phyloP scores from a whole-genome alignment of 1,140 invertebrate genomes.

The Aphidius gifuensis region DNA sequence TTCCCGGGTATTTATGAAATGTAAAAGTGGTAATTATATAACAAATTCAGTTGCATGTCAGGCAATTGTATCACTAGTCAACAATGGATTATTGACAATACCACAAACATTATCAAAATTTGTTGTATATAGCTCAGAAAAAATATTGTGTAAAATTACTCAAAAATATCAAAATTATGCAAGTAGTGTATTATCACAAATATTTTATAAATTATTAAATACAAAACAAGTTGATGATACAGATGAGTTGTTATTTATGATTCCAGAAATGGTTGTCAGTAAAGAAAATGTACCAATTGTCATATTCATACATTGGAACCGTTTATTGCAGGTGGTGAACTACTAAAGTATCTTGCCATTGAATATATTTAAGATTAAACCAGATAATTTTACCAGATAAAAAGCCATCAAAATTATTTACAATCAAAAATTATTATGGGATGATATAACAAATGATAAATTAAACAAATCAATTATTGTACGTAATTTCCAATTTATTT shows the following conservation, averaged over 20 bases:
- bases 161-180: slow-evolving; percentile 47
- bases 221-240: too few species aligned
- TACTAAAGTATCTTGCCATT: slow-evolving; percentile 55
- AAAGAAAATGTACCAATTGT: slow-evolving; percentile 60
- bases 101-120: slow-evolving; percentile 60
- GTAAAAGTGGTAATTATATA: too few species aligned
- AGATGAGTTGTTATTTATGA: too few species aligned
- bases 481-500: slow-evolving; percentile 37
- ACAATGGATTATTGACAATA: slow-evolving; percentile 58
- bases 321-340: slow-evolving; percentile 41
- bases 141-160: slow-evolving; percentile 46
- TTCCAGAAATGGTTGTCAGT: slow-evolving; percentile 48
- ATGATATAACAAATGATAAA: slow-evolving; percentile 56
- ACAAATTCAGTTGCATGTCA: slow-evolving; percentile 61
- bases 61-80: slow-evolving; percentile 60
- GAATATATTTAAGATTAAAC: slow-evolving; percentile 50
- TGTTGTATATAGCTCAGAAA: slow-evolving; percentile 55
- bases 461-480: slow-evolving; percentile 59
- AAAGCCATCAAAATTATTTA: slow-evolving; percentile 17
- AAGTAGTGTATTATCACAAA: slow-evolving; percentile 55
- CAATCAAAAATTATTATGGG: slow-evolving; percentile 54
- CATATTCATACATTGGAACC: slow-evolving; percentile 57
- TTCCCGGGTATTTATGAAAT: too few species aligned
- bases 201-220: too few species aligned
- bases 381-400: slow-evolving; percentile 44